Base-by-base conservation (phyloP, 2,797 vertebrate species). In the Saxicola maurus region DNA sequence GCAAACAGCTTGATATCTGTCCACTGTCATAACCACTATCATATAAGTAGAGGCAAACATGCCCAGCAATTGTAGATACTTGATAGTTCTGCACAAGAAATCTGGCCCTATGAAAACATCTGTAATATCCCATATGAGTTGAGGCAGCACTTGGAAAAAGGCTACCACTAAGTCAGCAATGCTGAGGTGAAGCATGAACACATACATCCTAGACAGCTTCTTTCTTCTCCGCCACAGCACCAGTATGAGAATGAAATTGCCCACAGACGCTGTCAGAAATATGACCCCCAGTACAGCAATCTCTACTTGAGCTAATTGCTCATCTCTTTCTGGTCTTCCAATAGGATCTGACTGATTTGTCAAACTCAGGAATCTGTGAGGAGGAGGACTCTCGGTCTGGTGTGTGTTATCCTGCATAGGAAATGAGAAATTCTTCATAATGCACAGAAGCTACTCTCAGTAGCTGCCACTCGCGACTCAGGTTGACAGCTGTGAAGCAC, bases 111-210 rank as follows among this genome's bases (percentile, higher is more conserved):
- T 90, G 85, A 97, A 97, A 85, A 97, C 30, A 4, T 95, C 95
- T 64, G 95, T 96, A 93, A 95, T 94, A 94, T 96, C 96, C 96
- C 95, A 97, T 61, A 96, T 93, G 17, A 97, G 92, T n/a, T 95
- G 96, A 76, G 95, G 96, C 56, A 97, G 94, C 66, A 97, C 94
- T 90, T 96, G 92, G 84, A 96, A 97, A 95, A 96, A 95, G 62
- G 96, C 96, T 90, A 96, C 96, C 62, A 97, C 94, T 91, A 97
- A 84, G 49, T 97, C 96, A 82, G 94, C 95, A 2, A 96, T 89
- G 84, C 95, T 96, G 82, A 97, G 94, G 84, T 97, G 97, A 93
- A 97, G 96, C 94, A 97, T 95, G 72, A 96, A 97, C 43, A 96
- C 94, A 71, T 96, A 96, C 94, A 95, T 96, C 73, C 95, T 93